Percentiles rank a stretch among this genome's conserved stretches.
Evolutionary conservation across 2,113 vertebrate species (phyloP).

Genomic region (Aramus guarauna): DNA sequence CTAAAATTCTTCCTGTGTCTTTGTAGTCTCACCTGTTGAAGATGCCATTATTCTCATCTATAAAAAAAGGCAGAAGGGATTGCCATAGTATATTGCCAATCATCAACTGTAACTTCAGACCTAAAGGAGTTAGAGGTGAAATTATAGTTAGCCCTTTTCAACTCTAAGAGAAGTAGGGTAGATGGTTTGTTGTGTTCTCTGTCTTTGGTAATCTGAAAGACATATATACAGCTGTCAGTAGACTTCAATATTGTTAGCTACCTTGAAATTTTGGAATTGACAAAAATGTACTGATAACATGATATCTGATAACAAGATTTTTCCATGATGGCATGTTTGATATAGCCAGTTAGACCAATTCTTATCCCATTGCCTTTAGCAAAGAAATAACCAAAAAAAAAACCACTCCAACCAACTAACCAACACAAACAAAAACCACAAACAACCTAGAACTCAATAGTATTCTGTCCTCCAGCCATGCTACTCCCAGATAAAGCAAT

Average conservation of each 20-base stretch:
- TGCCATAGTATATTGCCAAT: not conserved
- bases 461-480: not conserved
- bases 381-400: not conserved
- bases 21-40: not conserved
- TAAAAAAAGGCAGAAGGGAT: not conserved
- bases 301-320: not conserved
- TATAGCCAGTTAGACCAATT: not conserved
- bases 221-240: not conserved
- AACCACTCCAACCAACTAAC: too few relatives aligned
- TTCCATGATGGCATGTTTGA: not conserved
- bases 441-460: fast-evolving
- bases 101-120: not conserved
- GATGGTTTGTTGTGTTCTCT: not conserved
- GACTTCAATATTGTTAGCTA: not conserved
- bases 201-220: not conserved
- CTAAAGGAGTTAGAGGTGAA: not conserved
- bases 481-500: not conserved
- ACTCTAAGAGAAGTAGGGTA: not conserved
- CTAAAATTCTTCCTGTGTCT: not conserved
- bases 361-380: not conserved
- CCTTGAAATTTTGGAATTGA: not conserved
- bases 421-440: too few relatives aligned
- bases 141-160: not conserved
- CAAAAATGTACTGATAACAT: not conserved
- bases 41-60: not conserved